Evolutionary conservation across 1,140 invertebrate genomes (phyloP).

Genomic region (Cherax destructor): DNA sequence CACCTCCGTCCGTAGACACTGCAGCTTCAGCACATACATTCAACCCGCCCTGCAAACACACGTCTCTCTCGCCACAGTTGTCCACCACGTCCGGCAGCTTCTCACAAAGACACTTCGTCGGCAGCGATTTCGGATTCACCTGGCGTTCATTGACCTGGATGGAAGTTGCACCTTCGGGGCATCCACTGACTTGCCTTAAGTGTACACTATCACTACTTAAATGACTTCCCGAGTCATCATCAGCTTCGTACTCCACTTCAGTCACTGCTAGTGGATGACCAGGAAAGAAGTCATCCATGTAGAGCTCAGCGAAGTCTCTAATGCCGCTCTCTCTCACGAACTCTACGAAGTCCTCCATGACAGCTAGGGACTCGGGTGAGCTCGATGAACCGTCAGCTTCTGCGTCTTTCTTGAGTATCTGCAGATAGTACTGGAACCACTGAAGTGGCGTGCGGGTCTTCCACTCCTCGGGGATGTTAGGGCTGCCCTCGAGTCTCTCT

Average conservation of each 20-base stretch:
- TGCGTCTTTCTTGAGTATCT: background rate
- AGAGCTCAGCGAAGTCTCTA: background rate
- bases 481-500: slow-evolving; percentile 14
- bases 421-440: slow-evolving; percentile 18
- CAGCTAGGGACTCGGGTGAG: background rate
- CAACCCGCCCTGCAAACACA: background rate
- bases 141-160: background rate
- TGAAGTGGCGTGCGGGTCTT: slow-evolving; percentile 13
- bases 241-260: background rate
- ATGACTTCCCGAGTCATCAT: background rate
- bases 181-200: background rate
- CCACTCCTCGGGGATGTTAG: slow-evolving; percentile 54
- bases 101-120: background rate
- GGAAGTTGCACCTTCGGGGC: background rate
- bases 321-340: background rate
- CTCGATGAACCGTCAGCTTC: background rate
- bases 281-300: background rate
- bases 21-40: background rate
- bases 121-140: background rate
- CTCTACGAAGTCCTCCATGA: slow-evolving; percentile 10
- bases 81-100: slow-evolving; percentile 40
- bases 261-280: background rate
- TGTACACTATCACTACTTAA: background rate
- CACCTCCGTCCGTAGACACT: background rate
- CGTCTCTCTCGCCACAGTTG: slow-evolving; percentile 9